Percentiles rank a stretch among this genome's conserved stretches.
Evolutionary conservation across 2,888 invertebrate species (phyloP).

Genomic region (Apeira syringaria): DNA sequence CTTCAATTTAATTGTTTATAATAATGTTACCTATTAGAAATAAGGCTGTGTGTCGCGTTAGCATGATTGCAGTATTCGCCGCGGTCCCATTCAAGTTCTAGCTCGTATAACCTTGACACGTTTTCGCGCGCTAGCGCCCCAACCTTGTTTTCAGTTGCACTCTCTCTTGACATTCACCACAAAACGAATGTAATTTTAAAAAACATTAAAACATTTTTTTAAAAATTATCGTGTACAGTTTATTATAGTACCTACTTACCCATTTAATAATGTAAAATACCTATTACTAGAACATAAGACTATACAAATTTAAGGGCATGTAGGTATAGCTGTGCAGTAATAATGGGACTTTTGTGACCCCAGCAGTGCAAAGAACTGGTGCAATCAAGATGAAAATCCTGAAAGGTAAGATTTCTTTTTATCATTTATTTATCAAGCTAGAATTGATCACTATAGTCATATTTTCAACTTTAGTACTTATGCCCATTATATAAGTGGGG

Average conservation of each 20-base stretch:
- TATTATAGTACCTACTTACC: too few species aligned
- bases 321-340: too few species aligned
- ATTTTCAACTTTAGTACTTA: too few species aligned
- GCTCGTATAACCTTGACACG: constrained; percentile 75
- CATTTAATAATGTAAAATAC: too few species aligned
- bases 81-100: constrained; percentile 62
- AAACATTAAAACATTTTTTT: constrained; percentile 12
- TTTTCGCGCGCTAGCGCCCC: constrained; percentile 74
- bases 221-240: too few species aligned
- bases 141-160: constrained; percentile 76
- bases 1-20: constrained; percentile 17
- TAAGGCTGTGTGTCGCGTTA: constrained; percentile 39
- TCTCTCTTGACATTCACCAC: constrained; percentile 72
- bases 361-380: constrained; percentile 33
- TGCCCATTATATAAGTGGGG: too few species aligned
- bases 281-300: too few species aligned
- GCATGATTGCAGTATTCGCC: constrained; percentile 61
- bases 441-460: too few species aligned
- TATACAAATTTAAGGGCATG: too few species aligned
- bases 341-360: constrained; percentile 59
- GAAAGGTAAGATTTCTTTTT: constrained; percentile 61
- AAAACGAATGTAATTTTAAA: constrained; percentile 57
- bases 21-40: constrained; percentile 38
- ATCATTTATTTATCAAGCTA: too few species aligned
- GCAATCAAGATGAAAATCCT: constrained; percentile 62